These are phyloP conservation scores for Lepus oiostolus DNA, from an alignment of 2,797 vertebrate genomes.

Conservation along the genomic window DNA sequence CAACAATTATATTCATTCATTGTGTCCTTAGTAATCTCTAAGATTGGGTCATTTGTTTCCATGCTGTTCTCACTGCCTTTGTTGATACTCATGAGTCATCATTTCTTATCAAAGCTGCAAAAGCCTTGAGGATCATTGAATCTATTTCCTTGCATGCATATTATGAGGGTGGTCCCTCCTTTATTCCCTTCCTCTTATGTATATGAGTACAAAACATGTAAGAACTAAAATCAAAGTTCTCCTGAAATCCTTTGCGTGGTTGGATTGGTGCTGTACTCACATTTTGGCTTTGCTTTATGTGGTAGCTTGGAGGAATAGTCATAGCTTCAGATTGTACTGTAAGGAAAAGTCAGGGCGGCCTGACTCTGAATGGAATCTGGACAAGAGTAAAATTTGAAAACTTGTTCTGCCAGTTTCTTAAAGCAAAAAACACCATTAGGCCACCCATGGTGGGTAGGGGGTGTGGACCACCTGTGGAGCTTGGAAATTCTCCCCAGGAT, in stretches of 20 bases:
- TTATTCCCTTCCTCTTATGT: neutral
- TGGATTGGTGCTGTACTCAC: neutral
- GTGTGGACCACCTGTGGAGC: neutral
- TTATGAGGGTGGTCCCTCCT: neutral
- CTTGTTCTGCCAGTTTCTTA: neutral
- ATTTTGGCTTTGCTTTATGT: slow-evolving; percentile 27
- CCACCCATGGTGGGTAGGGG: neutral
- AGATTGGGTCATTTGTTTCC: neutral
- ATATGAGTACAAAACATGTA: neutral
- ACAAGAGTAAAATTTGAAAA: neutral
- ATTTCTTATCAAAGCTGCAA: neutral
- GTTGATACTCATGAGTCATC: neutral
- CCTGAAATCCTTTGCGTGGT: neutral
- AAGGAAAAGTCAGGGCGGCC: neutral
- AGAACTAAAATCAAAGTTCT: neutral
- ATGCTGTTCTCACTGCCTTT: neutral
- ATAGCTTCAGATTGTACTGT: neutral
- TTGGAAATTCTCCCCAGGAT: neutral
- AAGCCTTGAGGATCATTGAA: neutral
- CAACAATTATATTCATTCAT: neutral
- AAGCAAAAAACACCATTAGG: neutral
- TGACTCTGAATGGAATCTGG: neutral
- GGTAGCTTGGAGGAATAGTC: neutral
- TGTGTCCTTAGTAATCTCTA: neutral
- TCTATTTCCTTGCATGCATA: neutral